phyloP scores from a whole-genome alignment of 2,888 invertebrate genomes.

The Tiliacea aurago region DNA sequence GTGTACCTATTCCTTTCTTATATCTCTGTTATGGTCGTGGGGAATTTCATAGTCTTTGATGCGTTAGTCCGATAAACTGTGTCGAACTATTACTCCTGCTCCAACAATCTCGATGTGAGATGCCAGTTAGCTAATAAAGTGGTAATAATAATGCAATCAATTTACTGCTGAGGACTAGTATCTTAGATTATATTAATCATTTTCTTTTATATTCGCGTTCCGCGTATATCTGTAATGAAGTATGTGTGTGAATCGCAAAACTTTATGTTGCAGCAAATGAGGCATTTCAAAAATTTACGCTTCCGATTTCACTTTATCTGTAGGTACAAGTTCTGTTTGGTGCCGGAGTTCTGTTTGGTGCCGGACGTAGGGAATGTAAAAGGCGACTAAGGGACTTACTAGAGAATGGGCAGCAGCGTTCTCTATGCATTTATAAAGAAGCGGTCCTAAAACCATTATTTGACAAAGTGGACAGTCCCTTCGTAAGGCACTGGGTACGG shows the following conservation, averaged over 20 bases:
- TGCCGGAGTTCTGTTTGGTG: too few relatives aligned
- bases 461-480: too few relatives aligned
- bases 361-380: too few relatives aligned
- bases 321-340: too few relatives aligned
- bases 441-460: too few relatives aligned
- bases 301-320: not conserved
- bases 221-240: not conserved
- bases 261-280: not conserved
- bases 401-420: too few relatives aligned
- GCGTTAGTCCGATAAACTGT: constrained; percentile 48
- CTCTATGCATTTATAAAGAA: too few relatives aligned
- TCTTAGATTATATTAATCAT: not conserved
- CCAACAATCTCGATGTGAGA: constrained; percentile 46
- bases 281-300: not conserved
- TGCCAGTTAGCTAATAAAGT: constrained; percentile 51
- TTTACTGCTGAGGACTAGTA: constrained; percentile 28
- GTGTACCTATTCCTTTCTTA: constrained; percentile 23
- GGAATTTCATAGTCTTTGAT: constrained; percentile 54
- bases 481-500: too few relatives aligned
- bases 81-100: constrained; percentile 49
- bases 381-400: too few relatives aligned
- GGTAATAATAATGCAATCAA: constrained; percentile 30
- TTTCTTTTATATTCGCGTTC: not conserved
- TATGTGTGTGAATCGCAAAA: not conserved
- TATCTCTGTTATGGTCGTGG: constrained; percentile 7